These are phyloP conservation scores for Pseudolycoriella hygida DNA, from an alignment of 2,888 invertebrate genomes.

Conservation along the genomic window DNA sequence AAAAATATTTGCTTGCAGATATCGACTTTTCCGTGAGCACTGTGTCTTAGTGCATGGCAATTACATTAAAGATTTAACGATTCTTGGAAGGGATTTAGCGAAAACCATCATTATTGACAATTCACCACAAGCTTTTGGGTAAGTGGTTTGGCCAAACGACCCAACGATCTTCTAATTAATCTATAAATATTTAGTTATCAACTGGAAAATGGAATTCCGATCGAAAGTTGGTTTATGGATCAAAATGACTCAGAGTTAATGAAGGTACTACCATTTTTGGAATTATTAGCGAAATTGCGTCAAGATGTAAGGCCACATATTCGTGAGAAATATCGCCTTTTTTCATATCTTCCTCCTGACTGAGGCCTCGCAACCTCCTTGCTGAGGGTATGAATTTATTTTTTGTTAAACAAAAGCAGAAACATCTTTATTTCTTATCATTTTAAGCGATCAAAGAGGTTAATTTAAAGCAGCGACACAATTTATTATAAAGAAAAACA, in stretches of 20 bases:
- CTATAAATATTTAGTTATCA: slow-evolving; percentile 28
- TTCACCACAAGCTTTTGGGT: slow-evolving; percentile 83
- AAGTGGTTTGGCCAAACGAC: slow-evolving; percentile 4
- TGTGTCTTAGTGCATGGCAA: slow-evolving; percentile 90
- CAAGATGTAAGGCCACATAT: slow-evolving; percentile 88
- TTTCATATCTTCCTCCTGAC: slow-evolving; percentile 75
- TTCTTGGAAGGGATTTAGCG: slow-evolving; percentile 78
- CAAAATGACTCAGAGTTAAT: slow-evolving; percentile 74
- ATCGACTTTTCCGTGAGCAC: slow-evolving; percentile 85
- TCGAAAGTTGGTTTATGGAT: slow-evolving; percentile 94
- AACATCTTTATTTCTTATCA: too few species aligned
- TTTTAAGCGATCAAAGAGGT: too few species aligned
- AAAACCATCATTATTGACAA: slow-evolving; percentile 78
- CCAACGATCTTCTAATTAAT: neutral
- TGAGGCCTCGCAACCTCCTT: slow-evolving; percentile 27
- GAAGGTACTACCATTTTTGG: slow-evolving; percentile 81
- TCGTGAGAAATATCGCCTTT: slow-evolving; percentile 74
- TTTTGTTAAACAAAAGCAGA: too few species aligned
- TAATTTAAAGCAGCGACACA: too few species aligned
- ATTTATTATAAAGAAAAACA: too few species aligned
- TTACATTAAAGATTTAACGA: slow-evolving; percentile 89
- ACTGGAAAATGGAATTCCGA: slow-evolving; percentile 91
- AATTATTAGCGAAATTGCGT: slow-evolving; percentile 66
- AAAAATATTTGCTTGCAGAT: slow-evolving; percentile 16
- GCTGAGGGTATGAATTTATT: too few species aligned